Base-by-base conservation (phyloP, 2,113 vertebrate genomes). In the Bothrops jararaca region DNA sequence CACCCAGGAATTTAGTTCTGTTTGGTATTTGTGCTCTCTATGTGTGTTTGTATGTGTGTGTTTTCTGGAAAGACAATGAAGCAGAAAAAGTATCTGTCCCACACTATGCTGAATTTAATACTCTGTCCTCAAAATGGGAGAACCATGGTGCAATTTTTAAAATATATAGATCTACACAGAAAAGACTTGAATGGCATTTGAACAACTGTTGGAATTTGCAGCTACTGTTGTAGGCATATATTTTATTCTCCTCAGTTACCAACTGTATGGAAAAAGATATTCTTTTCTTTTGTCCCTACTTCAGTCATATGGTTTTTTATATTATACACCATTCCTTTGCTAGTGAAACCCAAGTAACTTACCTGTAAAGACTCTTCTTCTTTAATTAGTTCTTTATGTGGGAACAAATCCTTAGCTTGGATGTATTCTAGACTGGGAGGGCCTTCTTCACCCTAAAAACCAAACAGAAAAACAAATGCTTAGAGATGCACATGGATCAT, bases 361-460 rank as follows among this genome's bases (percentile, higher is more conserved):
- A 99, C 99, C 99, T 99, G 99, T 95, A 99, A 97, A 92, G 98
- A 98, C 86, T 99, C 99, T 96, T 99, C 99, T 95, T 99, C 99
- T 97, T 99, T 99, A 93, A 99, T 97, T 94, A 99, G 98, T 96
- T 99, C 99, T 97, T 99, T 99, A 5, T 98, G 99, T 95, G 99
- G 99, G 95, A 99, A 99, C 97, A 99, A 98, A 97, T 99, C 99
- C 98, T 99, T 99, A 96, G 99, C 99, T 98, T 99, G 99, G 97
- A 99, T 99, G 96, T 99, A 99, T 98, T 99, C 99, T 98, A 99
- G 98, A 98, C 99, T 99, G 97, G 99, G 99, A 96, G 99, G 99
- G 92, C 99, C 99, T 94, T 99, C 99, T 97, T 99, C 99, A 98
- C 99, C 99, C 99, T 99, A 97, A 91, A 94, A 93, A 93, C 54